Evolutionary conservation across 2,888 invertebrate species (phyloP), one percentile per base, ranked within the genome.

Genomic region (Punctoribates punctum): DNA sequence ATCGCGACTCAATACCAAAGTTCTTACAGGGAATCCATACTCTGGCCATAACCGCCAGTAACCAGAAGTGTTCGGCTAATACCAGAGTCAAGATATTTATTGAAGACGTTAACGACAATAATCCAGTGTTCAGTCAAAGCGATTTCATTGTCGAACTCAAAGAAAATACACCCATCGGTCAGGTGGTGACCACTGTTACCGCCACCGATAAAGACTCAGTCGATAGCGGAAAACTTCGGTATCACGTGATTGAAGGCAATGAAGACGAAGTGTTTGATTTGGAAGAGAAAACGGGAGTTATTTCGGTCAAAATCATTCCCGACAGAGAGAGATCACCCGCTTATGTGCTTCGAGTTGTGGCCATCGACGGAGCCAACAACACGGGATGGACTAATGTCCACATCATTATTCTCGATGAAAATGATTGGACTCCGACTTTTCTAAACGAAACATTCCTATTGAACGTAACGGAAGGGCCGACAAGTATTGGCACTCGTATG

Each of bases 81-180:
- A 80, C 80, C 4, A 75, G 79, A 6, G 60, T 82, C 25, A 78
- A 80, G 60, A 81, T 82, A 23, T 76, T 80, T 20, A 79, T 82
- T 13, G 80, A 78, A 77, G 82, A 82, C 74, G 81, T 81, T 8
- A 82, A 82, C 76, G 82, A 82, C 60, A 82, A 82, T 75, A 81
- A 79, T 60, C 82, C 82, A 15, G 76, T 79, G 2, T 82, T 82
- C 77, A 80, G 79, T 54, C 78, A 81, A 76, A 73, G 75, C 34
- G 79, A 81, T 27, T 81, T 81, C 75, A 70, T 79, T 34, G 80
- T 81, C 34, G 79, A 80, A 72, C 78, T 82, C 0, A 80, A 80
- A 73, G 82, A 82, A 79, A 82, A 82, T 73, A 79, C 81, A 5
- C 80, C 80, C n/a, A 76, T 78, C 4, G 81, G 80, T 25, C 80